These are phyloP conservation scores for Parauchenoglanis ngamensis DNA, from an alignment of 2,797 vertebrate species.

Conservation along the genomic window DNA sequence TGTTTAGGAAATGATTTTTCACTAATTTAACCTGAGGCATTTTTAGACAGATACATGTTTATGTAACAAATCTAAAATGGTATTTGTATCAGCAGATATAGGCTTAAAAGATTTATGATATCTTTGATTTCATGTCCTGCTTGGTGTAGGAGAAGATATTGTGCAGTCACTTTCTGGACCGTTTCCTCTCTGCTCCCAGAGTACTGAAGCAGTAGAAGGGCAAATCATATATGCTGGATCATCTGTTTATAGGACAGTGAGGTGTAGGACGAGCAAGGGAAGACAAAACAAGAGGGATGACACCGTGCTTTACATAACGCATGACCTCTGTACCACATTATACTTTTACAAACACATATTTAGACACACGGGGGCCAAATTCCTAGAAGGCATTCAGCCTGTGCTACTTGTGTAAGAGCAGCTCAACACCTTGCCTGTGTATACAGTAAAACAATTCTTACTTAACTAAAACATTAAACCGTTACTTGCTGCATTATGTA, in stretches of 20 bases:
- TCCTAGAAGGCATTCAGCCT: conserved; percentile 30
- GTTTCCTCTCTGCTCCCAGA: not conserved
- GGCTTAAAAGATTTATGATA: not conserved
- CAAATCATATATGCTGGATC: conserved; percentile 19
- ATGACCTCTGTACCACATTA: not conserved
- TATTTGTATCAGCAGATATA: not conserved
- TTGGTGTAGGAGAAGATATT: conserved; percentile 1
- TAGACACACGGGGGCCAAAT: not conserved
- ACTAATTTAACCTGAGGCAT: not conserved
- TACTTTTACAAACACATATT: not conserved
- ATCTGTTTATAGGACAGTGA: conserved; percentile 23
- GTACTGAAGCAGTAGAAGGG: conserved; percentile 8
- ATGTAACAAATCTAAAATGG: not conserved
- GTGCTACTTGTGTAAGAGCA: conserved; percentile 19
- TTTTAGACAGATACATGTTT: not conserved
- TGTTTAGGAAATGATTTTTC: not conserved
- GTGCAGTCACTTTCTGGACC: conserved; percentile 16
- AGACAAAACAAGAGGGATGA: conserved; percentile 20
- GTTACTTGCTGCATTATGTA: too few relatives aligned
- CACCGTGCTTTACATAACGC: conserved; percentile 18
- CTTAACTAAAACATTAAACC: not conserved
- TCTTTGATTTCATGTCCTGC: not conserved
- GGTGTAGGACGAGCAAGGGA: not conserved
- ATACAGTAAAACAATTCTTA: conserved; percentile 4
- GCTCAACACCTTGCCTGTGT: not conserved